Evolutionary conservation across 1,140 invertebrate genomes (phyloP).

Genomic region (Bombus haemorrhoidalis): DNA sequence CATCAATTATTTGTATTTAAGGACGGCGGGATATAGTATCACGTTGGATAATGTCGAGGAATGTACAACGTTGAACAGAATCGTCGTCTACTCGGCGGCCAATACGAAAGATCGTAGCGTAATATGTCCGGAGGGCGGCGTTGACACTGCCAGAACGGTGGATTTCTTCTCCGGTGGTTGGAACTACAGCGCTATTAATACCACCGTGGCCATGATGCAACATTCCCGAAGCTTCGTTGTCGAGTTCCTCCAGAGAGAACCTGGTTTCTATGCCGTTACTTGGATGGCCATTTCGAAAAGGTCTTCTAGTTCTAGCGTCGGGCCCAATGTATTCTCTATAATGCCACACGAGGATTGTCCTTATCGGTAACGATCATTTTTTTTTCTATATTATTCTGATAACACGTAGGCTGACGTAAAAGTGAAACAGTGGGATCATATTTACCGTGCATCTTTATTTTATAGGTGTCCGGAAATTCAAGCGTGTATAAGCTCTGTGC

Average conservation of each 20-base stretch:
- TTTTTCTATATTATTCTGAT: accelerated
- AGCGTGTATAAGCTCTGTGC: slow-evolving; percentile 87
- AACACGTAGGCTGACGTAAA: neutral
- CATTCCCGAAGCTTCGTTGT: slow-evolving; percentile 88
- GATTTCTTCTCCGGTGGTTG: slow-evolving; percentile 90
- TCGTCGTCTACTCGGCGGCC: slow-evolving; percentile 88
- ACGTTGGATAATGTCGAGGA: slow-evolving; percentile 80
- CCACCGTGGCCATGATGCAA: slow-evolving; percentile 79
- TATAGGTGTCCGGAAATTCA: slow-evolving; percentile 87
- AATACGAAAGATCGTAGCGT: slow-evolving; percentile 85
- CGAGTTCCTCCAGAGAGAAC: slow-evolving; percentile 88
- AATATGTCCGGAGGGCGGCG: slow-evolving; percentile 85
- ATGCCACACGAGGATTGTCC: slow-evolving; percentile 86
- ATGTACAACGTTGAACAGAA: slow-evolving; percentile 88
- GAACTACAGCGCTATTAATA: slow-evolving; percentile 80
- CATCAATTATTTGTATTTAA: slow-evolving; percentile 88
- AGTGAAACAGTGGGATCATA: neutral
- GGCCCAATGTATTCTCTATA: slow-evolving; percentile 83
- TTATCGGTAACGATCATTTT: slow-evolving; percentile 84
- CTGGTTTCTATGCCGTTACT: slow-evolving; percentile 87
- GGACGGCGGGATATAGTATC: slow-evolving; percentile 86
- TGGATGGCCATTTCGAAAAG: slow-evolving; percentile 92
- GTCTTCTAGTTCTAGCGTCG: slow-evolving; percentile 77
- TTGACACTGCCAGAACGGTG: slow-evolving; percentile 79
- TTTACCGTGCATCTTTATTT: neutral